Conservation (phyloP, 2,113 vertebrate species). For the Ranitomeya variabilis region DNA sequence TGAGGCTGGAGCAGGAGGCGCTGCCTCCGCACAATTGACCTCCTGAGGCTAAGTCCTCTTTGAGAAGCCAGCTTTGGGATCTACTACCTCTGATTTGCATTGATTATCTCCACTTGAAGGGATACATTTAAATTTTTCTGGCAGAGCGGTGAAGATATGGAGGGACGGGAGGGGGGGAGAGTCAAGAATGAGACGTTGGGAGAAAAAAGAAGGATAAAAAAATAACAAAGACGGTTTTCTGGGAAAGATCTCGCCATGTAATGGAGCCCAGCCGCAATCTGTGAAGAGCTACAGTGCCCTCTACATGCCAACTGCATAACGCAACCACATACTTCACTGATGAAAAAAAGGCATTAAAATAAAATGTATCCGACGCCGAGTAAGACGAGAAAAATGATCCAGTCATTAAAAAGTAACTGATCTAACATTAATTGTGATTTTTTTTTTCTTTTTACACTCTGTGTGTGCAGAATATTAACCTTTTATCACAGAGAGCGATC, state of each 20-base stretch:
- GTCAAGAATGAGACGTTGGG: slow-evolving; percentile 29
- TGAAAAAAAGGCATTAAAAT: slow-evolving; percentile 25
- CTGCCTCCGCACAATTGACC: slow-evolving; percentile 83
- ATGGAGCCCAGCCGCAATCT: slow-evolving; percentile 66
- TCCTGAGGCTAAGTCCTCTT: slow-evolving; percentile 87
- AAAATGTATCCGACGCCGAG: slow-evolving; percentile 14
- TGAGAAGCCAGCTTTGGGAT: slow-evolving; percentile 87
- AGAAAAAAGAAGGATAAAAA: slow-evolving; percentile 53
- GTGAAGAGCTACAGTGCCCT: slow-evolving; percentile 94
- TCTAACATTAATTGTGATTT: slow-evolving; percentile 17
- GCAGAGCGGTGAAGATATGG: slow-evolving; percentile 76
- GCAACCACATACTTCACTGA: slow-evolving; percentile 58
- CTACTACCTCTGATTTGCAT: slow-evolving; percentile 92
- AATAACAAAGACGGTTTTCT: slow-evolving; percentile 65
- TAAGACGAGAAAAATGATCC: slow-evolving; percentile 23
- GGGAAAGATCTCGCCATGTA: slow-evolving; percentile 62
- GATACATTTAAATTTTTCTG: slow-evolving; percentile 92
- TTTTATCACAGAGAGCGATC: not conserved
- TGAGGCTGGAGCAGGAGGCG: slow-evolving; percentile 78
- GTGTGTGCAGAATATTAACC: not conserved
- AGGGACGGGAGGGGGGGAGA: slow-evolving; percentile 59
- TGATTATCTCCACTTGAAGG: slow-evolving; percentile 95
- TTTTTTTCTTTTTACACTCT: not conserved
- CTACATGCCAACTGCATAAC: slow-evolving; percentile 87
- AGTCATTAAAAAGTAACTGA: slow-evolving; percentile 23